Evolutionary conservation across 92 coral and sea anemone genomes (phyloP), one percentile per base, ranked within the genome.

Genomic region (Diadumene lineata): DNA sequence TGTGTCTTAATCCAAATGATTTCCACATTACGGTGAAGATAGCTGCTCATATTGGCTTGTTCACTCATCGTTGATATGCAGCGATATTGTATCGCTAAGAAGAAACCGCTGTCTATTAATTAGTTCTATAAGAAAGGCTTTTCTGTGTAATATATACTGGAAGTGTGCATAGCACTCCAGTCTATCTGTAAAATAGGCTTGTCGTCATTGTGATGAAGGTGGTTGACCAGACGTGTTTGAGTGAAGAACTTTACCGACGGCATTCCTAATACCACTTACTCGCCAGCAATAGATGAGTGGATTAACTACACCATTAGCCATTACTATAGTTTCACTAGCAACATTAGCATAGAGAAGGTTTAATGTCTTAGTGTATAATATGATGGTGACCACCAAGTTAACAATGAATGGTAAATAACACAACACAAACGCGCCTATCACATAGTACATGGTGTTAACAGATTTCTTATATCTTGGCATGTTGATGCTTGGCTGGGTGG

Each of bases 381-480:
- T 22, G n/a, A 53, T 4, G 18, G 7, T 21, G 18, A 53, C 24
- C 60, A 53, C 60, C 10, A 53, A 4, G 19, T 16, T 3, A 9
- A 53, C 7, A 22, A 58, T 22, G 3, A 58, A 23, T 11, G 73
- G 73, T 38, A 68, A 1, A 25, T 34, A 68, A 43, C 73, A 68
- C 11, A 68, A 13, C 19, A 43, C 57, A 24, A 68, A 68, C 0
- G 73, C 19, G 11, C 73, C 73, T 19, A 51, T 68, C 1, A 68
- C 32, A 68, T 23, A 68, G 6, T 43, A 43, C 57, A 43, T 68
- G 21, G 73, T 68, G 19, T 44, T 68, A 31, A 68, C 56, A 27
- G 73, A 46, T 43, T 68, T 68, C 55, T 68, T 68, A 58, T 68
- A 68, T 18, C 32, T 21, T 8, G 73, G 73, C 73, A 68, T 68